Conservation (phyloP, 2,113 vertebrate genomes). For the Crotalus viridis region DNA sequence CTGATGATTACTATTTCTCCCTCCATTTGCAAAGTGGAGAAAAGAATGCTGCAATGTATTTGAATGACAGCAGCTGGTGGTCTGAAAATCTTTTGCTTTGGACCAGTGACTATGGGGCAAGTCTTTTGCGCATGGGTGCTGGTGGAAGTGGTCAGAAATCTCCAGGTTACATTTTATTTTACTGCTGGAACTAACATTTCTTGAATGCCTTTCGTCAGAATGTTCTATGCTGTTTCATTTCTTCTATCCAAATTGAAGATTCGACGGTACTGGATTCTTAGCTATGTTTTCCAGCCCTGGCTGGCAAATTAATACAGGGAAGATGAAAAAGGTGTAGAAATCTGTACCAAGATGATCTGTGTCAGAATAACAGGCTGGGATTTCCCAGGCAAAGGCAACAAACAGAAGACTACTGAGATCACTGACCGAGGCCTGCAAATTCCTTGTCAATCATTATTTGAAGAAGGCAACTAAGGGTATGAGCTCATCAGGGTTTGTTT, state of each 20-base stretch:
- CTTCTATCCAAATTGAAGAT: not conserved
- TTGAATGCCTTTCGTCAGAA: not conserved
- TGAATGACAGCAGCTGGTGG: not conserved
- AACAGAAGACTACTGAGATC: not conserved
- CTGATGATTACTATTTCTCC: not conserved
- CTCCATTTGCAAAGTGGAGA: not conserved
- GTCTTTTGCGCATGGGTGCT: not conserved
- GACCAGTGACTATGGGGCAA: not conserved
- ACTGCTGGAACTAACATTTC: not conserved
- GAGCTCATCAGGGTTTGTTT: not conserved
- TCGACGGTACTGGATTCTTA: not conserved
- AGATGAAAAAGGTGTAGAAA: not conserved
- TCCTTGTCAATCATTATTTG: not conserved
- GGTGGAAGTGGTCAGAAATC: not conserved
- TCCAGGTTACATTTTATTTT: not conserved
- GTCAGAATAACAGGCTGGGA: not conserved
- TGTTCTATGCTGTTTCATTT: not conserved
- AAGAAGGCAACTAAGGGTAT: not conserved
- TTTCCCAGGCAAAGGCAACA: not conserved
- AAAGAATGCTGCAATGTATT: not conserved
- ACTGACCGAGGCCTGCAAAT: not conserved
- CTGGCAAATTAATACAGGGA: not conserved
- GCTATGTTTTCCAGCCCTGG: not conserved
- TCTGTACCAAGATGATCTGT: not conserved
- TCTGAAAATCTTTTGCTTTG: not conserved